A percentile compares a stretch with the other conserved stretches of the same genome.
Evolutionary conservation across 2,888 invertebrate genomes (phyloP).

Genomic region (Papilio demoleus): DNA sequence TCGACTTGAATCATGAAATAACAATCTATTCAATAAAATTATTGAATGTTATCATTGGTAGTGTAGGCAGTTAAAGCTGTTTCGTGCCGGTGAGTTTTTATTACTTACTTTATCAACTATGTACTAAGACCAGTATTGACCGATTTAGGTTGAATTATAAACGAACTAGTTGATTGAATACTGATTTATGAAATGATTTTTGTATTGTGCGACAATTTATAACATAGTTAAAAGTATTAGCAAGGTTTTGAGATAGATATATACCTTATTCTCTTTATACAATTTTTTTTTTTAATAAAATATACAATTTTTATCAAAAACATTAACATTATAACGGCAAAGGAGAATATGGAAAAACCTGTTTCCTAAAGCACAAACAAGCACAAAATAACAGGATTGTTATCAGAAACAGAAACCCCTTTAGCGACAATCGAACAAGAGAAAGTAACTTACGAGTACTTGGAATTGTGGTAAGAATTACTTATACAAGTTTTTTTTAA

Average conservation of each 20-base stretch:
- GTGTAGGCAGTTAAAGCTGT: constrained; percentile 28
- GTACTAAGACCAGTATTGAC: constrained; percentile 39
- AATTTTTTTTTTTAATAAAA: background rate
- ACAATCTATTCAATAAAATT: constrained; percentile 19
- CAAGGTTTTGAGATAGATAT: background rate
- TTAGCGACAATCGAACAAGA: constrained; percentile 19
- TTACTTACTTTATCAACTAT: constrained; percentile 39
- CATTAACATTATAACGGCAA: background rate
- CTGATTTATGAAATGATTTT: background rate
- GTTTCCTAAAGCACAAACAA: background rate
- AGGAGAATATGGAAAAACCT: constrained; percentile 11
- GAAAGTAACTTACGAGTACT: constrained; percentile 14
- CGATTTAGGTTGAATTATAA: constrained; percentile 44
- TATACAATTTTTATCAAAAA: background rate
- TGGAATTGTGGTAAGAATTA: background rate
- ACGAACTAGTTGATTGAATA: constrained; percentile 23
- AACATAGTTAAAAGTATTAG: background rate
- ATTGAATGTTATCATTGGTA: constrained; percentile 22
- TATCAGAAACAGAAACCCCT: constrained; percentile 14
- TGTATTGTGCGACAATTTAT: background rate
- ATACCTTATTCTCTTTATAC: too few species aligned
- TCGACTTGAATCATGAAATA: background rate
- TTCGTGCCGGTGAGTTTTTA: constrained; percentile 42
- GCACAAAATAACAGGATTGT: background rate
- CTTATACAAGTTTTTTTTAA: background rate